Evolutionary conservation across 2,888 invertebrate species (phyloP), one percentile per base, ranked within the genome.

Genomic region (Zelleria hepariella): DNA sequence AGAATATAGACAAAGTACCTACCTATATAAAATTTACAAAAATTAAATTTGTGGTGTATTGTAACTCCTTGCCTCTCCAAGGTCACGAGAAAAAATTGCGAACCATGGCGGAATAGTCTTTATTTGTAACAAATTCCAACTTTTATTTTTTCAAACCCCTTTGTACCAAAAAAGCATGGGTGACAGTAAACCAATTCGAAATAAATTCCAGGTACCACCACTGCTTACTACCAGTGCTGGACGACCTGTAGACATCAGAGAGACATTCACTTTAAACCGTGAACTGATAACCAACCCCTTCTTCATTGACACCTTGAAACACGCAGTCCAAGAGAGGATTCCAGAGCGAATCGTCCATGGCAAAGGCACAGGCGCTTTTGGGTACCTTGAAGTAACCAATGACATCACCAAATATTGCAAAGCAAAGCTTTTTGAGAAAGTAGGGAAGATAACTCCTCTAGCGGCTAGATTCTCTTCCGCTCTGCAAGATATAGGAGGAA

Each of bases 331-430:
- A 6, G 97, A 98, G 78, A 91, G 97, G 60, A 96, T 97, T 68
- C 97, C 98, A 0, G 97, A 98, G 75, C 90, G 98, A 66, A 94
- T 96, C 0, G 96, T 96, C 1, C 96, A 97, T 75, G 97, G 98
- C 0, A 98, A 98, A 83, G 98, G 97, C 62, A 94, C 94, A 48
- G 96, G 94, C 18, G 95, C 95, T 1, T 94, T 93, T 73, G 95
- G 94, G 1, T 94, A 94, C 70, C 95, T 96, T 67, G 94, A 95
- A 78, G 93, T 95, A 2, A 95, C 95, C 0, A 91, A 95, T 67
- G 95, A 96, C 74, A 94, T 96, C 55, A 90, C 91, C 1, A 90
- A 93, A 69, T 96, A 95, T 73, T 90, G 90, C 59, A 94, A 93
- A 60, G 95, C 95, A 0, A 92, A 92, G 65, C 81, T 95, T 0